phyloP scores from a whole-genome alignment of 2,888 invertebrate species.

The Agrochola lychnidis region DNA sequence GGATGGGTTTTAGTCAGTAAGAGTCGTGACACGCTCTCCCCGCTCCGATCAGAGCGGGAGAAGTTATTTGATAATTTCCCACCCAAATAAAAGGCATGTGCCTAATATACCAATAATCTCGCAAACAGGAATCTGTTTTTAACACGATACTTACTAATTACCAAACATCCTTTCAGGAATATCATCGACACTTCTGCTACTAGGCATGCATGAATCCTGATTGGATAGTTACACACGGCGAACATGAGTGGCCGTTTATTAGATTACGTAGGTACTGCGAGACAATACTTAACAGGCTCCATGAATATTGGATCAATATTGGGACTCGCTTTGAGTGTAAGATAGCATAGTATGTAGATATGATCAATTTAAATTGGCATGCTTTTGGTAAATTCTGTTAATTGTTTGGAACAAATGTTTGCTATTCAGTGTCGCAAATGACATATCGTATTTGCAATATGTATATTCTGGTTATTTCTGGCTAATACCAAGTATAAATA shows the following conservation, averaged over 20 bases:
- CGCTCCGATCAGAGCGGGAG: too few species aligned
- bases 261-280: constrained; percentile 14
- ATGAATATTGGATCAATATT: constrained; percentile 19
- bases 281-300: constrained; percentile 1
- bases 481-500: too few species aligned
- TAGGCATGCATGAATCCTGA: constrained; percentile 27
- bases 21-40: too few species aligned
- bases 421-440: not conserved
- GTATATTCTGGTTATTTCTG: too few species aligned
- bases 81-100: not conserved
- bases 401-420: not conserved
- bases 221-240: constrained; percentile 8
- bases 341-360: not conserved
- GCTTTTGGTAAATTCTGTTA: not conserved
- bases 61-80: too few species aligned
- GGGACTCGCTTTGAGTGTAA: not conserved
- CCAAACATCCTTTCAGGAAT: not conserved
- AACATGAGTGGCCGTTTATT: constrained; percentile 19
- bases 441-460: not conserved
- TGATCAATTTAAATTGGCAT: not conserved
- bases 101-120: not conserved
- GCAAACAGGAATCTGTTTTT: not conserved
- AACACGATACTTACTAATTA: not conserved
- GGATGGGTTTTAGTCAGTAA: too few species aligned
- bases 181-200: not conserved